phyloP scores from a whole-genome alignment of 64 coral and sea anemone species.

The Cladopsammia gracilis region DNA sequence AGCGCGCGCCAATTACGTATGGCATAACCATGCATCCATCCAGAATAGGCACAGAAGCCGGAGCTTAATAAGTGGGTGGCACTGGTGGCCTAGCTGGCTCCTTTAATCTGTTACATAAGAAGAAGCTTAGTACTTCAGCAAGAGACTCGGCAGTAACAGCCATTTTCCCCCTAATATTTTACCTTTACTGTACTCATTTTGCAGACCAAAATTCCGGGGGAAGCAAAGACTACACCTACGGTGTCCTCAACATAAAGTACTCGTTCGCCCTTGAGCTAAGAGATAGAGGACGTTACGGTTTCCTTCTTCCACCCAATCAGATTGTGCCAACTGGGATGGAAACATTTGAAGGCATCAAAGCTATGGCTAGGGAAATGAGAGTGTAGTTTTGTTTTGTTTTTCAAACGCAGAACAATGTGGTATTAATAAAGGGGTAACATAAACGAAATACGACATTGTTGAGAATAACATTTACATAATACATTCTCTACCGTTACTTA shows the following conservation, averaged over 20 bases:
- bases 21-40: no score
- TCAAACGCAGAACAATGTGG: background rate
- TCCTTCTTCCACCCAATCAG: constrained; percentile 52
- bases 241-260: constrained; percentile 59
- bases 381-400: background rate
- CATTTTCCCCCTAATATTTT: background rate
- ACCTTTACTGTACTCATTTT: background rate
- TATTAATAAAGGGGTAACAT: no score
- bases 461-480: no score
- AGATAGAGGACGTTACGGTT: constrained; percentile 53
- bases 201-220: constrained; percentile 69
- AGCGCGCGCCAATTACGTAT: no score
- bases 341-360: constrained; percentile 72
- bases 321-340: constrained; percentile 71
- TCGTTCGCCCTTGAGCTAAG: constrained; percentile 72
- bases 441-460: no score
- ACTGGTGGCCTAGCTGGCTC: no score
- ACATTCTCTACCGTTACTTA: no score
- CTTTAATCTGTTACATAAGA: no score
- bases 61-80: no score
- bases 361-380: constrained; percentile 56
- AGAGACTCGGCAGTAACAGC: no score
- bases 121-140: no score
- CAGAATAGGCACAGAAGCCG: no score
- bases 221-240: constrained; percentile 79